phyloP scores from a whole-genome alignment of 1,140 invertebrate genomes.

The Campoletis sonorensis region DNA sequence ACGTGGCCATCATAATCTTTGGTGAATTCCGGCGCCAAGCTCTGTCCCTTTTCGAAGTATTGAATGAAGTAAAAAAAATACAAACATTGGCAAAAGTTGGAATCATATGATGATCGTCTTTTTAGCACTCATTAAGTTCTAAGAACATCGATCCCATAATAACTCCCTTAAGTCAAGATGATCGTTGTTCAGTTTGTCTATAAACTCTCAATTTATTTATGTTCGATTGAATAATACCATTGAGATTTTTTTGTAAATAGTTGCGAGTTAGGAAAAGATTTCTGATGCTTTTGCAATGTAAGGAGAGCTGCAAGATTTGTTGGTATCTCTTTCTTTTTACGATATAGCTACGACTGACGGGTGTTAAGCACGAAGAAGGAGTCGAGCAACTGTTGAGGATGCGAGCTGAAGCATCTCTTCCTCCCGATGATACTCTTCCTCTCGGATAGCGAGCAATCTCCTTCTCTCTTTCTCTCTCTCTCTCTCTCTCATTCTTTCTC shows the following conservation, averaged over 20 bases:
- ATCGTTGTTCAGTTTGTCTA: too few species aligned
- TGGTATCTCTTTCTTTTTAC: slow-evolving; percentile 1
- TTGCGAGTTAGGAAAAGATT: background rate
- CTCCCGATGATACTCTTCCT: slow-evolving; percentile 26
- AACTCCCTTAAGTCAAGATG: too few species aligned
- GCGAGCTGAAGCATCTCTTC: slow-evolving; percentile 34
- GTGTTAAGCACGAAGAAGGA: slow-evolving; percentile 20
- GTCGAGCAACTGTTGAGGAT: slow-evolving; percentile 34
- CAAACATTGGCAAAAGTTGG: too few species aligned
- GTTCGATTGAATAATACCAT: too few species aligned
- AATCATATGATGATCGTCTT: too few species aligned
- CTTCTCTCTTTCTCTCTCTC: slow-evolving; percentile 30
- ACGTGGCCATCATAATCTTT: slow-evolving; percentile 19
- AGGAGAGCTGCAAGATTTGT: slow-evolving; percentile 11
- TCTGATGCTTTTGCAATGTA: slow-evolving; percentile 21
- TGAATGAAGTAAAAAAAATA: too few species aligned
- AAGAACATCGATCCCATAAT: too few species aligned
- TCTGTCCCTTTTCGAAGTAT: too few species aligned
- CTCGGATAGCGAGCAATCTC: slow-evolving; percentile 46
- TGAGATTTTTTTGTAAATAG: too few species aligned
- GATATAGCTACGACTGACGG: slow-evolving; percentile 16
- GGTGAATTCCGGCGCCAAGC: slow-evolving; percentile 20
- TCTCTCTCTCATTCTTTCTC: slow-evolving; percentile 14
- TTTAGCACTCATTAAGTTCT: too few species aligned
- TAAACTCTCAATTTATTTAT: too few species aligned